Base-by-base conservation (phyloP, 2,797 vertebrate genomes). In the Nyctalus aviator region DNA sequence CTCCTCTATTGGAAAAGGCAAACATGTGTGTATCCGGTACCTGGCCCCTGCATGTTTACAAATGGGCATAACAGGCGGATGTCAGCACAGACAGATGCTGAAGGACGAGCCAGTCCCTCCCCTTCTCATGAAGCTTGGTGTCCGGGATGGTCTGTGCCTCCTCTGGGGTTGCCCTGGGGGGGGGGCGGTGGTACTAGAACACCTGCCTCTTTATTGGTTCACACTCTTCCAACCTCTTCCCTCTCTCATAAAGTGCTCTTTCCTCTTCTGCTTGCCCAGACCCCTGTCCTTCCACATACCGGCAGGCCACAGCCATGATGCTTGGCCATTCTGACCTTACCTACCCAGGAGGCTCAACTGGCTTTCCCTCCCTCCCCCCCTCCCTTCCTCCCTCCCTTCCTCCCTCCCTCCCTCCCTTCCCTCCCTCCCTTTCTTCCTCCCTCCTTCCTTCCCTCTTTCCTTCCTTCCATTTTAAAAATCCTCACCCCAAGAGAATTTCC, bases 31-130 rank as follows among this genome's bases (percentile, higher is more conserved):
- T 23, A 32, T 18, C 46, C 55, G 3, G n/a, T 8, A 17, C 35
- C 20, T 15, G 2, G 32, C 53, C 41, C 32, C 48, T 4, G 0
- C 10, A 3, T 3, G 64, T 27, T 44, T 59, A 44, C 2, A 41
- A 37, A 7, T 13, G 17, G 17, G 12, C 4, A 6, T 0, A 2
- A 68, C 3, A 2, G n/a, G 46, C 6, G 7, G 32, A 10, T 2
- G 17, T 66, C 1, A 7, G 41, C 23, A 62, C 37, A n/a, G 88
- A 44, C 25, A 3, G 4, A 7, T 2, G 6, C 21, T 4, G 6
- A 14, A 8, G 15, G 3, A 1, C 77, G 48, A 46, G n/a, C 13
- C 14, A 37, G 23, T 8, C 3, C 8, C 44, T 1, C 11, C 44
- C 84, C 73, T 48, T 41, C 82, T 62, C 10, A 18, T 7, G 1